Base-by-base conservation (phyloP, 2,888 invertebrate genomes). In the Parapristionchus giblindavisi region DNA sequence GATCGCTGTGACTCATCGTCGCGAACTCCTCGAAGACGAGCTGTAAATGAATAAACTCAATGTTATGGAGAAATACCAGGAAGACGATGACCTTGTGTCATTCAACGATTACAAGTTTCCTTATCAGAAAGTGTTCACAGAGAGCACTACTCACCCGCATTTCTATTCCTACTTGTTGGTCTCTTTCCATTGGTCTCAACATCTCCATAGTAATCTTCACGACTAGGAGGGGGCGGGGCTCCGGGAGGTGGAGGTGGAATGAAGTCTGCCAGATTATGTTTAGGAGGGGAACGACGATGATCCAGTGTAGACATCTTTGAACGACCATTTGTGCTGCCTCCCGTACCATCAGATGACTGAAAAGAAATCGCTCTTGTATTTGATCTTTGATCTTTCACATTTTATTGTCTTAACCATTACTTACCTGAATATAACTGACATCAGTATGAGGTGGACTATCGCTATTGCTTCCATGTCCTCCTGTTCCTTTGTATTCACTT, bases 371-470 rank as follows among this genome's bases (percentile, higher is more conserved):
- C 36, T 61, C 8, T 40, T 61, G 36, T 43, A 32, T 21, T 65
- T 63, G 48, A 14, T 21, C 17, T 75, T 24, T 27, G 38, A 54
- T n/a, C 17, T 14, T n/a, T 6, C 14, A 54, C 56, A 54, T 5
- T 48, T 48, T 11, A 14, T 21, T 21, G 11, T 14, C 48, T 48
- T 11, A 11, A 48, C 48, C 11, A 14, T 0, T 32, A 6, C 32
- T 17, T 76, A 81, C 83, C 80, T 83, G 85, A 68, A 85, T 80
- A 77, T 84, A 85, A 78, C 84, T 84, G 61, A 85, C 82, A 79
- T 85, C 85, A 24, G 85, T 85, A 77, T 85, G 83, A 58, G 83
- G 83, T 21, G 85, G 85, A 76, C 85, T 85, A 76, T 84, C 83
- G 58, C 70, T 71, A 56, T 71, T 71, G 56, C 70, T 71, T n/a